Percentiles rank a stretch among this genome's conserved stretches.
phyloP scores from a whole-genome alignment of 2,797 vertebrate species.

The Tapirus indicus region DNA sequence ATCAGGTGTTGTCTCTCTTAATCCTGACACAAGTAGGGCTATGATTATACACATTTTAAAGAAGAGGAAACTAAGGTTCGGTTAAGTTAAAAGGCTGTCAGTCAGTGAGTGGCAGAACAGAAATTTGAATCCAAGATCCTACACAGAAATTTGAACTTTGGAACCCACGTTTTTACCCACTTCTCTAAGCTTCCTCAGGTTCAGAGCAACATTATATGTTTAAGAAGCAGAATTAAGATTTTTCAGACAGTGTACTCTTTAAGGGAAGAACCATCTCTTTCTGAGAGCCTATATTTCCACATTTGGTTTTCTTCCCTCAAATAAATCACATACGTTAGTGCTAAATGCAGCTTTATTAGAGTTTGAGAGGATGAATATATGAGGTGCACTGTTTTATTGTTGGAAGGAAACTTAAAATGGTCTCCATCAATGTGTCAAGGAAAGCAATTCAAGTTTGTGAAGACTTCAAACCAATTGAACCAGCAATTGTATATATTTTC shows the following conservation, averaged over 20 bases:
- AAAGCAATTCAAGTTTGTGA: not conserved
- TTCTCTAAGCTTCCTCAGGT: not conserved
- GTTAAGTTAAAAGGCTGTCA: not conserved
- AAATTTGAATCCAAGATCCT: not conserved
- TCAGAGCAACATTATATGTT: not conserved
- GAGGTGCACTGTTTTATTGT: not conserved
- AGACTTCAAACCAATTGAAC: not conserved
- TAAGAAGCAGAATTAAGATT: constrained; percentile 24
- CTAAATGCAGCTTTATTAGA: not conserved
- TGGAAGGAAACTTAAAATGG: not conserved
- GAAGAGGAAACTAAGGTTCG: not conserved
- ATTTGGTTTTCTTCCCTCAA: not conserved
- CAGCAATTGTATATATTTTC: not conserved
- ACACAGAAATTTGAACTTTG: not conserved
- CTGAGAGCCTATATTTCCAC: not conserved
- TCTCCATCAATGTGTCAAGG: not conserved
- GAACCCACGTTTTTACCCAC: not conserved
- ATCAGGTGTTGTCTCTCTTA: not conserved
- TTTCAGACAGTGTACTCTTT: not conserved
- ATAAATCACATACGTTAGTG: not conserved
- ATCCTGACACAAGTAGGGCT: not conserved
- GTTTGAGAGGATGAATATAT: not conserved
- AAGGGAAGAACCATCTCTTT: not conserved
- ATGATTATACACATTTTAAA: not conserved
- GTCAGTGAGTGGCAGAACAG: not conserved